phyloP scores from a whole-genome alignment of 2,113 vertebrate species.

The Cololabis saira region DNA sequence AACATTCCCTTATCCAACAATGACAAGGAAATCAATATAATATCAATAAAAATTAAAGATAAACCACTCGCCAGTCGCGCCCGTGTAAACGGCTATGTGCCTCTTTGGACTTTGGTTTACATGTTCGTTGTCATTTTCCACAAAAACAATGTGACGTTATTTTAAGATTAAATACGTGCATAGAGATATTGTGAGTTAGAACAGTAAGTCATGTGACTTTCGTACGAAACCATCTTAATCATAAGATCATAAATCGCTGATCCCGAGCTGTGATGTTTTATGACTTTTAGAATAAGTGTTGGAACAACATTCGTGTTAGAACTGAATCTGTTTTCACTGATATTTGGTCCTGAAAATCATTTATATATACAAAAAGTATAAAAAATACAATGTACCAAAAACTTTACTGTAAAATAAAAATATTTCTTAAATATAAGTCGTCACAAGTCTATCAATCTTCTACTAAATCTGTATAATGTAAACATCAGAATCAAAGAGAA shows the following conservation, averaged over 20 bases:
- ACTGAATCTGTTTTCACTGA: background rate
- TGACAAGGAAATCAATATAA: conserved; percentile 12
- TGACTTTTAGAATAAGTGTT: too few species aligned
- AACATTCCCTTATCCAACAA: conserved; percentile 16
- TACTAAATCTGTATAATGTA: too few species aligned
- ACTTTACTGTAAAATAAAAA: conserved; percentile 20
- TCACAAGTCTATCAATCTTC: too few species aligned
- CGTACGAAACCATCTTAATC: too few species aligned
- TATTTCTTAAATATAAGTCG: background rate
- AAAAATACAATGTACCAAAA: background rate
- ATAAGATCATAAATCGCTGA: too few species aligned
- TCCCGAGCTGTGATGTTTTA: too few species aligned
- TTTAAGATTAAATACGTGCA: background rate
- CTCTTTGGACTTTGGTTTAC: conserved; percentile 39
- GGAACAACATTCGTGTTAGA: too few species aligned
- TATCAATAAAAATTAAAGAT: background rate
- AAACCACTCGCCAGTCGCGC: background rate
- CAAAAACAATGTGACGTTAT: background rate
- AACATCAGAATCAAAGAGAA: too few species aligned
- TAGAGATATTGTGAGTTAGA: background rate
- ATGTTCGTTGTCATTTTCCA: conserved; percentile 49
- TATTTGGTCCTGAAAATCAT: background rate
- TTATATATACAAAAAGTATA: background rate
- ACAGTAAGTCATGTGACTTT: too few species aligned
- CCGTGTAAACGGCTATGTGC: background rate